Evolutionary conservation across 1,140 invertebrate genomes (phyloP).

Genomic region (Tetraneura akinire): DNA sequence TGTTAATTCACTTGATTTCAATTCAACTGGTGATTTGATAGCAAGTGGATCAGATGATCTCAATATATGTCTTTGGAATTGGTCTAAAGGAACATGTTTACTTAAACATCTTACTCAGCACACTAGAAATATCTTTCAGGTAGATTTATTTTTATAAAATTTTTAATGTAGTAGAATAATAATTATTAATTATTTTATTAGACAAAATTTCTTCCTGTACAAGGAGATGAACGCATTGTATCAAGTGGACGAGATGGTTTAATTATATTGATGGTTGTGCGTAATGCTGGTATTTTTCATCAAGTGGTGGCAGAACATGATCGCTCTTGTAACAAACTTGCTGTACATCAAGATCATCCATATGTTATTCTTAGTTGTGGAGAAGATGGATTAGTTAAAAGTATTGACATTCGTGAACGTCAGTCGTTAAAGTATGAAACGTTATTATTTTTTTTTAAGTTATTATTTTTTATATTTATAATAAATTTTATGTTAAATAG

Average conservation of each 20-base stretch:
- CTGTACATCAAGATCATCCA: slow-evolving; percentile 72
- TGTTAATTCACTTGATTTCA: slow-evolving; percentile 91
- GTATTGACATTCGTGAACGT: slow-evolving; percentile 77
- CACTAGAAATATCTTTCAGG: slow-evolving; percentile 85
- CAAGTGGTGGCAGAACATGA: slow-evolving; percentile 71
- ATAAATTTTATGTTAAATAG: slow-evolving; percentile 28
- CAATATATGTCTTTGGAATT: slow-evolving; percentile 79
- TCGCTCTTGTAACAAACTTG: slow-evolving; percentile 77
- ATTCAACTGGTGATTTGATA: slow-evolving; percentile 73
- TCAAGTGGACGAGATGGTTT: slow-evolving; percentile 88
- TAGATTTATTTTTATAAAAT: slow-evolving; percentile 59
- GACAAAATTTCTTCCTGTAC: slow-evolving; percentile 70
- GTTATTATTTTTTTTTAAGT: not conserved
- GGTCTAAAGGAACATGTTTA: slow-evolving; percentile 71
- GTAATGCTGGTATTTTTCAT: slow-evolving; percentile 62
- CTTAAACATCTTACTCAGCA: slow-evolving; percentile 77
- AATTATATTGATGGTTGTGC: slow-evolving; percentile 66
- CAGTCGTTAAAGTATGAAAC: not conserved
- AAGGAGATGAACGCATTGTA: slow-evolving; percentile 79
- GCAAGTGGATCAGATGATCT: slow-evolving; percentile 91
- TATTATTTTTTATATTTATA: not conserved
- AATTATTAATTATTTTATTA: slow-evolving; percentile 57
- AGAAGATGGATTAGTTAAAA: slow-evolving; percentile 81
- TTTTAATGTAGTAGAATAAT: not conserved
- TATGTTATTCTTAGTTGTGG: slow-evolving; percentile 82